Base-by-base conservation (phyloP, 2,888 invertebrate species). In the Augiades crinisus region DNA sequence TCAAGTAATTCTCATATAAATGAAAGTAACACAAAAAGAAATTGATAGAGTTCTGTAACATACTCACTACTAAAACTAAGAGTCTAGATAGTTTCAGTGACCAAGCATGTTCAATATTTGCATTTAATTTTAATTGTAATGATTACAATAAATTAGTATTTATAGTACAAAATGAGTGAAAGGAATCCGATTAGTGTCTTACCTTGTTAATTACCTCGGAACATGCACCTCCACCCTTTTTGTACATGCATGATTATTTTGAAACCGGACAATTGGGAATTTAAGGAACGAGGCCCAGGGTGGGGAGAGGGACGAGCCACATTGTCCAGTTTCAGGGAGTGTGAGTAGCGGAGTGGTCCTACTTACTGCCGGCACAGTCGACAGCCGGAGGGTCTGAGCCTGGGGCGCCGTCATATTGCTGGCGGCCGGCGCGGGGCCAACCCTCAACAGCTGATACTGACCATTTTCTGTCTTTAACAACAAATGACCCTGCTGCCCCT, bases 401-500 rank as follows among this genome's bases (percentile, higher is more conserved):
- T 90, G 92, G 66, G 92, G 90, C 76, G 91, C 90, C 71, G 92
- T 90, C 66, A 92, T 90, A 56, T 79, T 72, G 70, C 68, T 73
- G 64, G 92, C 90, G 55, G 92, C 83, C 54, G 95, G 93, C 60
- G 96, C 94, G 64, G 96, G 95, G 62, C 96, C 96, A 19, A 67
- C 66, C 81, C 97, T 93, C 76, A 98, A 91, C 81, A 98, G 91
- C 87, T 98, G 98, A 88, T 95, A 96, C 85, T 97, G 97, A 75
- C 98, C 98, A 91, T 96, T 98, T 91, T 98, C 98, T 76, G 98
- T 98, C 92, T 98, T 98, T 82, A 98, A 92, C 78, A 98, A 92
- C 81, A 98, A 92, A 85, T 92, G 92, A 81, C 97, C 96, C 85
- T 95, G 96, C 82, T 96, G 95, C 78, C 96, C 95, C 64, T 95